Conservation (phyloP, 1,140 invertebrate species). For the Drosophila bocki region DNA sequence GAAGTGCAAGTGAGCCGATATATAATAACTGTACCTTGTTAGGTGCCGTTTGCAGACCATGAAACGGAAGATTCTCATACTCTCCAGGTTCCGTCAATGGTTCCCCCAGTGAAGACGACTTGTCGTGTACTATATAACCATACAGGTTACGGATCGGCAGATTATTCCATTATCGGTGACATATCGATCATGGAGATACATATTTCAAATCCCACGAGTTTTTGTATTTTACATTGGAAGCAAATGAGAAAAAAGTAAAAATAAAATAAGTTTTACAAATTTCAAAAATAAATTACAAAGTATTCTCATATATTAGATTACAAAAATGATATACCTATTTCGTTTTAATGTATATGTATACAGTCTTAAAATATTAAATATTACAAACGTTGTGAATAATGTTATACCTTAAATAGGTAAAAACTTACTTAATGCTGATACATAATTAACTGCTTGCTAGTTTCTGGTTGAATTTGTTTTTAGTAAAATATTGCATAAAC, state of each 20-base stretch:
- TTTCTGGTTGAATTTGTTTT: no score
- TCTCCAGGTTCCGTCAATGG: conserved; percentile 88
- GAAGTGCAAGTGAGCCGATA: conserved; percentile 13
- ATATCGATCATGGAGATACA: conserved; percentile 1
- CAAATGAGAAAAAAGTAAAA: conserved; percentile 50
- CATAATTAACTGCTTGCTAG: no score
- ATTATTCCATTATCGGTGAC: conserved; percentile 49
- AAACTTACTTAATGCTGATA: no score
- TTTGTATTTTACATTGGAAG: conserved; percentile 34
- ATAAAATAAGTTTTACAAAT: conserved; percentile 31
- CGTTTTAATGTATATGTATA: background rate
- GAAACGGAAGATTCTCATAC: conserved; percentile 97
- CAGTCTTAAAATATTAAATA: background rate
- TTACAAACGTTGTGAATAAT: background rate
- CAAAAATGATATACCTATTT: background rate
- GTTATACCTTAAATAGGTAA: no score
- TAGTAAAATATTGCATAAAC: no score
- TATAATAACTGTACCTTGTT: conserved; percentile 91
- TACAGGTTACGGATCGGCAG: conserved; percentile 59
- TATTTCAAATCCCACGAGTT: conserved; percentile 17
- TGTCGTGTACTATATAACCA: conserved; percentile 80
- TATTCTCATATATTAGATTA: background rate
- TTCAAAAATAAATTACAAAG: background rate
- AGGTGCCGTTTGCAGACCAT: conserved; percentile 94
- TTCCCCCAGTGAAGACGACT: conserved; percentile 85